A percentile compares a stretch with the other conserved stretches of the same genome.
Conservation (phyloP, 1,140 invertebrate species). For the Temnothorax longispinosus region DNA sequence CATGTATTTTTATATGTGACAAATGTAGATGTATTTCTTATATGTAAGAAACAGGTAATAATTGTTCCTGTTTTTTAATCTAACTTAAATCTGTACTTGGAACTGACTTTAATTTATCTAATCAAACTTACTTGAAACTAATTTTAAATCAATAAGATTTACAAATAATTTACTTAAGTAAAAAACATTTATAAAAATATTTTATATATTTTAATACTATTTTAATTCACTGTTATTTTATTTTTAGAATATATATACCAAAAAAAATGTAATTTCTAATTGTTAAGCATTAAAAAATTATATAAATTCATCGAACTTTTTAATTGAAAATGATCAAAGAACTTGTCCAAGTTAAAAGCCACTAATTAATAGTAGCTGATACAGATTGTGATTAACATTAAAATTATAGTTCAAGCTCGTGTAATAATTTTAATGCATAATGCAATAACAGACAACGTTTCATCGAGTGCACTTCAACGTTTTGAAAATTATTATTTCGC, state of each 20-base stretch:
- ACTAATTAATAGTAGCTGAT: not conserved
- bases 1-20: no score
- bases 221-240: not conserved
- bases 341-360: not conserved
- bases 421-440: not conserved
- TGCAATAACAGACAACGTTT: not conserved
- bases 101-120: no score
- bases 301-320: not conserved
- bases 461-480: not conserved
- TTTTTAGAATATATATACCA: not conserved
- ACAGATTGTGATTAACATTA: not conserved
- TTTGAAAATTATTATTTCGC: constrained; percentile 44
- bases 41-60: no score
- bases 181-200: not conserved
- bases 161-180: not conserved
- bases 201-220: not conserved
- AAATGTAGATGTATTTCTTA: no score
- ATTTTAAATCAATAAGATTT: not conserved
- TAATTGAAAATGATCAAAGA: not conserved
- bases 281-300: not conserved
- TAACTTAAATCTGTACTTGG: no score
- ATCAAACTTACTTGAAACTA: no score
- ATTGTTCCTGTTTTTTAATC: no score
- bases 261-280: not conserved
- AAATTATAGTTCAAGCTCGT: constrained; percentile 4